Percentiles rank a stretch among this genome's conserved stretches.
These are phyloP conservation scores for Rhinogobio ventralis DNA, from an alignment of 2,797 vertebrate species.

Conservation along the genomic window DNA sequence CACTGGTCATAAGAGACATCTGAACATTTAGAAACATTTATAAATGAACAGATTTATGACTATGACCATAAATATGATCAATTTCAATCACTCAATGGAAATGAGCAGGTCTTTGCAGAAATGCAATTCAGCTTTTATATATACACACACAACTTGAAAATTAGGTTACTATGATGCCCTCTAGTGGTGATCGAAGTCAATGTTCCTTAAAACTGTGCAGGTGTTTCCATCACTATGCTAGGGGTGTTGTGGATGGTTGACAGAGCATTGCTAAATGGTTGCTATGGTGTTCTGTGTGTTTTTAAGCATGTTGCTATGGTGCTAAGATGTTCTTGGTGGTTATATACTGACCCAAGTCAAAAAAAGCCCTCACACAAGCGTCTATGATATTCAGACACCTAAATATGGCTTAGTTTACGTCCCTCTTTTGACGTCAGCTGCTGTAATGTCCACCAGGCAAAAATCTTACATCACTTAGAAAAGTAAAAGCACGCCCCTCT, in stretches of 20 bases:
- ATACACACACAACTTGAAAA: no score
- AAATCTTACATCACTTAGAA: not conserved
- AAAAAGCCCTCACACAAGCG: not conserved
- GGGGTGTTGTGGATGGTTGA: not conserved
- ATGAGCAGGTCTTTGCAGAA: not conserved
- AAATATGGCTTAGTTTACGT: not conserved
- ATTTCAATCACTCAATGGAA: constrained; percentile 9
- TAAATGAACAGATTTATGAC: not conserved
- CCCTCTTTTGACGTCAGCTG: not conserved
- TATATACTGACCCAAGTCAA: not conserved
- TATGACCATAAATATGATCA: not conserved
- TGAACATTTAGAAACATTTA: not conserved
- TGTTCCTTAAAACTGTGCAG: not conserved
- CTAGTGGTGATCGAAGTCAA: not conserved
- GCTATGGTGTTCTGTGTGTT: not conserved
- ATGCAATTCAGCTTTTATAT: not conserved
- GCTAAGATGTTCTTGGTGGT: not conserved
- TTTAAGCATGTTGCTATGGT: not conserved
- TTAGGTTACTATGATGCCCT: not conserved
- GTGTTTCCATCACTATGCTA: not conserved
- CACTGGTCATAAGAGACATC: not conserved
- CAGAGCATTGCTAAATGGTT: not conserved
- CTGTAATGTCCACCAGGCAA: not conserved
- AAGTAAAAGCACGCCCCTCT: not conserved
- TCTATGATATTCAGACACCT: not conserved